These are phyloP conservation scores for Kryptolebias marmoratus DNA, from an alignment of 2,113 vertebrate genomes.

Conservation along the genomic window DNA sequence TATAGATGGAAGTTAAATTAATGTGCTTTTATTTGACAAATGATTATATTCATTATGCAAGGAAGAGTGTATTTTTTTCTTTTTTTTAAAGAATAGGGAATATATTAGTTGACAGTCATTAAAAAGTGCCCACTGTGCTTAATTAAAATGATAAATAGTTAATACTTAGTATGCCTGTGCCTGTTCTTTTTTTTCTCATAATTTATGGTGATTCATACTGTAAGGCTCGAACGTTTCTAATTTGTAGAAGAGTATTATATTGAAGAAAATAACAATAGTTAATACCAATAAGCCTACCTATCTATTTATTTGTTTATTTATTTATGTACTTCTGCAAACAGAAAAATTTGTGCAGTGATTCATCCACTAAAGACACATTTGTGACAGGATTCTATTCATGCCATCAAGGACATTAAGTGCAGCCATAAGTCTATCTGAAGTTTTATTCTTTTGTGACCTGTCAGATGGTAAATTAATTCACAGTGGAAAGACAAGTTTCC, in stretches of 20 bases:
- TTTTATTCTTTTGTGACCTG: too few relatives aligned
- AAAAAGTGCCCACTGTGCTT: conserved; percentile 40
- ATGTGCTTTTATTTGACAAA: conserved; percentile 28
- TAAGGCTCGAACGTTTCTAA: conserved; percentile 9
- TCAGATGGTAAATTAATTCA: too few relatives aligned
- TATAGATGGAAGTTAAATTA: conserved; percentile 1
- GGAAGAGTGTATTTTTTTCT: conserved; percentile 4
- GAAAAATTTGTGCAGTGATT: too few relatives aligned
- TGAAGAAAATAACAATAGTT: not conserved
- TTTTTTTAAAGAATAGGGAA: conserved; percentile 6
- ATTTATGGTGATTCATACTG: conserved; percentile 13
- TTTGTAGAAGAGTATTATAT: conserved; percentile 8
- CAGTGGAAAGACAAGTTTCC: too few relatives aligned
- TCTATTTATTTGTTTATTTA: too few relatives aligned
- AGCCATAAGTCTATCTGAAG: too few relatives aligned
- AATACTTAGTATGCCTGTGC: conserved; percentile 23
- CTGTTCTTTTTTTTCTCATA: not conserved
- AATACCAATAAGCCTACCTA: too few relatives aligned
- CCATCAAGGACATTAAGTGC: too few relatives aligned
- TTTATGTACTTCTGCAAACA: too few relatives aligned
- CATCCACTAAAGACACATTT: too few relatives aligned
- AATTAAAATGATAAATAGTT: conserved; percentile 60
- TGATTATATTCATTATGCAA: conserved; percentile 25
- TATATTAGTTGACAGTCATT: conserved; percentile 33
- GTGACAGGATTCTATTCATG: too few relatives aligned